Percentiles rank a stretch among this genome's conserved stretches.
phyloP scores from a whole-genome alignment of 2,113 vertebrate species.

The Glaucomys volans region DNA sequence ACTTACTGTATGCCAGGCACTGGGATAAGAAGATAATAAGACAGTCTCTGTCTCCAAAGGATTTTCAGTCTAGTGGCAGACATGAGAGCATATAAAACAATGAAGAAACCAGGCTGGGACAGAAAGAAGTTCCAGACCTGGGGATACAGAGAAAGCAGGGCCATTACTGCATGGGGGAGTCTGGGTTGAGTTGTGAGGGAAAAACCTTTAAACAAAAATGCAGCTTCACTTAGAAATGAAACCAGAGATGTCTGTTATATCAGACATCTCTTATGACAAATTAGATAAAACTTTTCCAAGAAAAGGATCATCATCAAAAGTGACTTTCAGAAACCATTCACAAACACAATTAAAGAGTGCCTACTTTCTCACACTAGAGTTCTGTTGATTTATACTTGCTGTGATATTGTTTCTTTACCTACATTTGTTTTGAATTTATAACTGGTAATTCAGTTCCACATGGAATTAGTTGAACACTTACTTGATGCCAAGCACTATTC shows the following conservation, averaged over 20 bases:
- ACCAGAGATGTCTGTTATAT: background rate
- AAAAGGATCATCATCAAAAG: background rate
- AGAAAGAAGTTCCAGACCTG: background rate
- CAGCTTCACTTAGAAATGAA: background rate
- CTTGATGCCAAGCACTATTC: background rate
- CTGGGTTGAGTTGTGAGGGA: background rate
- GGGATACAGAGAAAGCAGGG: background rate
- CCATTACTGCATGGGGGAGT: background rate
- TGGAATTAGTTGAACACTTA: background rate
- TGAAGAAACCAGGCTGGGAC: background rate
- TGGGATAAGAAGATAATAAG: background rate
- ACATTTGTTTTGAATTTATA: background rate
- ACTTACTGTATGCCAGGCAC: background rate
- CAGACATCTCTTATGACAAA: background rate
- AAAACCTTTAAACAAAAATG: background rate
- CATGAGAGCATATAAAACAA: background rate
- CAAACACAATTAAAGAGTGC: background rate
- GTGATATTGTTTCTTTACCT: background rate
- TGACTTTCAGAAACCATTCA: background rate
- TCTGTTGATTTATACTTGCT: constrained; percentile 21
- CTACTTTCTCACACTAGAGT: background rate
- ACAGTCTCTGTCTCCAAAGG: background rate
- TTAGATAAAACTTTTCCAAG: background rate
- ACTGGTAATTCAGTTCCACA: background rate
- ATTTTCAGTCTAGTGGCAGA: background rate